phyloP scores from a whole-genome alignment of 53 echinoderm and acorn worm genomes.

The Actinopyga echinites region DNA sequence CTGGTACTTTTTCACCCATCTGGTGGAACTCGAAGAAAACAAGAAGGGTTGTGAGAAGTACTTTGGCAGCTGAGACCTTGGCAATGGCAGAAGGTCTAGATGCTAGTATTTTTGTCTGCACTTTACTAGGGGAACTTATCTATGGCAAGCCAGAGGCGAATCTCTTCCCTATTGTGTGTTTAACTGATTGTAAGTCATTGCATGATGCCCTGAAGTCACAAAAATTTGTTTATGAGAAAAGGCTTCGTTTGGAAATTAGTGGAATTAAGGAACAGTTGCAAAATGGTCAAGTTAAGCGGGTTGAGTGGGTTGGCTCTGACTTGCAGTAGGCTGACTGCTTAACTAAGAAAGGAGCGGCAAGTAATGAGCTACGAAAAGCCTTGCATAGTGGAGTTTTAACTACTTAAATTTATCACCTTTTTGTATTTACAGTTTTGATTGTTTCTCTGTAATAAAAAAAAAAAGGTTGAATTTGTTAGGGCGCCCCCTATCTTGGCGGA shows the following conservation, averaged over 20 bases:
- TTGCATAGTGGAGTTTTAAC: too few relatives aligned
- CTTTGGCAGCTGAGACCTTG: conserved; percentile 28
- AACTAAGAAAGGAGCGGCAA: conserved; percentile 10
- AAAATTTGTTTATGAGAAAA: neutral
- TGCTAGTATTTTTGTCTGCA: neutral
- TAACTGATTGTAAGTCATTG: conserved; percentile 11
- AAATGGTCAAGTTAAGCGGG: neutral
- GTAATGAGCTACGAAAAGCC: too few relatives aligned
- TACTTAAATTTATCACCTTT: too few relatives aligned
- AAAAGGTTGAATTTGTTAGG: too few relatives aligned
- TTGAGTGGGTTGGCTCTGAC: neutral
- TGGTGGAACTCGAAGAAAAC: conserved; percentile 24
- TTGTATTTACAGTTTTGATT: too few relatives aligned
- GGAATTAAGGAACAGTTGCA: neutral
- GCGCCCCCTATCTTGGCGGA: too few relatives aligned
- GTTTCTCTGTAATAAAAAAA: too few relatives aligned
- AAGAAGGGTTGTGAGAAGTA: conserved; percentile 19
- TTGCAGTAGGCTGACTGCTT: conserved; percentile 14
- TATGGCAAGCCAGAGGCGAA: conserved; percentile 3
- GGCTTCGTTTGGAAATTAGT: neutral
- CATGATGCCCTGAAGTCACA: neutral
- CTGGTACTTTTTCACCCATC: conserved; percentile 20
- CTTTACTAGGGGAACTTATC: neutral
- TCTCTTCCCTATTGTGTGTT: neutral
- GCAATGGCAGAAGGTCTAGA: conserved; percentile 42